Percentiles rank a stretch among this genome's conserved stretches.
These are phyloP conservation scores for Montipora capricornis DNA, from an alignment of 64 coral and sea anemone genomes.

Conservation along the genomic window DNA sequence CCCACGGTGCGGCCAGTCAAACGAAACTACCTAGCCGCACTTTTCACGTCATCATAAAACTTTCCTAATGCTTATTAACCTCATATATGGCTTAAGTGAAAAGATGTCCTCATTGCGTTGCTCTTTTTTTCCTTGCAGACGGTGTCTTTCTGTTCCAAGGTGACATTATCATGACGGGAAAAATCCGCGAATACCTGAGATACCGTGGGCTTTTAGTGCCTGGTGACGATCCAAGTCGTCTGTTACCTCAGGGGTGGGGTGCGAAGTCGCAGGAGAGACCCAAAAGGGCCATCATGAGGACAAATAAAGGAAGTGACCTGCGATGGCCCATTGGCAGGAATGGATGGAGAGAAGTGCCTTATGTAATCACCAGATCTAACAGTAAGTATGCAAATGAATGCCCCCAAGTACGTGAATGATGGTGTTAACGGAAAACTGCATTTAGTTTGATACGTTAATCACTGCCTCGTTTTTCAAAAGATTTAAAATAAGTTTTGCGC, in stretches of 20 bases:
- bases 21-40: too few species aligned
- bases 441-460: too few species aligned
- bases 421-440: too few species aligned
- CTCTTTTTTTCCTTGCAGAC: background rate
- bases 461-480: too few species aligned
- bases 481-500: too few species aligned
- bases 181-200: background rate
- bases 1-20: too few species aligned
- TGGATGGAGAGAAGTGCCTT: slow-evolving; percentile 21
- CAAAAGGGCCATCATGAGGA: slow-evolving; percentile 21
- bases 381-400: background rate
- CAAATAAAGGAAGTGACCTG: background rate
- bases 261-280: background rate
- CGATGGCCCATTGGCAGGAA: background rate
- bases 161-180: background rate
- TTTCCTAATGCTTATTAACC: too few species aligned
- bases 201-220: slow-evolving; percentile 21
- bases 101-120: background rate
- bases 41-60: too few species aligned
- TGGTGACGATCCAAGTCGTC: background rate
- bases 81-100: too few species aligned
- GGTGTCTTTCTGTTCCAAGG: slow-evolving; percentile 13
- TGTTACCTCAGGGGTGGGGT: background rate
- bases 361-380: background rate
- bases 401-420: too few species aligned